These are phyloP conservation scores for Erpornis zantholeuca DNA, from an alignment of 2,113 vertebrate genomes.

Conservation along the genomic window DNA sequence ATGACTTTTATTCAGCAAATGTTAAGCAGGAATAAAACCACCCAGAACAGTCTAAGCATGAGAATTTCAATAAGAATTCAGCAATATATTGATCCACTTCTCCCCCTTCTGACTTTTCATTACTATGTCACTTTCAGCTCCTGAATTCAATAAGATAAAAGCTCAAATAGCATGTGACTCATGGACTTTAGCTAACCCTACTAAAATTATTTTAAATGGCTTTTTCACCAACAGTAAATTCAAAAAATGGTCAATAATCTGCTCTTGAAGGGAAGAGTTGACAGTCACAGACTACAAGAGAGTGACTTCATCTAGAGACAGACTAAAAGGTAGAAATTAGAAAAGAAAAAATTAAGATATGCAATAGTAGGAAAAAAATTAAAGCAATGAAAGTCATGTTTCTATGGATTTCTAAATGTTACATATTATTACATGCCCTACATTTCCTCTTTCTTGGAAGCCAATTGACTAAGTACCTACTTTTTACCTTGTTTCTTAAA, in stretches of 20 bases:
- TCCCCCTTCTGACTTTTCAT: slow-evolving; percentile 47
- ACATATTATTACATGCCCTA: background rate
- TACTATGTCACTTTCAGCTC: slow-evolving; percentile 43
- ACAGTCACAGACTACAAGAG: background rate
- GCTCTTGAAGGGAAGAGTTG: background rate
- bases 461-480: background rate
- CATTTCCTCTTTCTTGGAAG: background rate
- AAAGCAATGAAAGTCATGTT: background rate
- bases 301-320: background rate
- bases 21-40: slow-evolving; percentile 65
- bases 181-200: background rate
- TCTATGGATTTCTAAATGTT: background rate
- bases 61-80: slow-evolving; percentile 31
- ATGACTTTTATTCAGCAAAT: slow-evolving; percentile 79
- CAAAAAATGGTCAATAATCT: background rate
- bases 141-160: slow-evolving; percentile 13
- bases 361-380: background rate
- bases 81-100: slow-evolving; percentile 46
- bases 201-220: background rate
- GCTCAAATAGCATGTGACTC: background rate
- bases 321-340: background rate
- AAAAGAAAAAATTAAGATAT: background rate
- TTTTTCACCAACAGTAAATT: background rate
- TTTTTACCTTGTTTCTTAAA: background rate
- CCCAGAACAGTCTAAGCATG: slow-evolving; percentile 5